Evolutionary conservation across 2,113 vertebrate species (phyloP), one percentile per base, ranked within the genome.

Genomic region (Epinephelus cyanopodus): DNA sequence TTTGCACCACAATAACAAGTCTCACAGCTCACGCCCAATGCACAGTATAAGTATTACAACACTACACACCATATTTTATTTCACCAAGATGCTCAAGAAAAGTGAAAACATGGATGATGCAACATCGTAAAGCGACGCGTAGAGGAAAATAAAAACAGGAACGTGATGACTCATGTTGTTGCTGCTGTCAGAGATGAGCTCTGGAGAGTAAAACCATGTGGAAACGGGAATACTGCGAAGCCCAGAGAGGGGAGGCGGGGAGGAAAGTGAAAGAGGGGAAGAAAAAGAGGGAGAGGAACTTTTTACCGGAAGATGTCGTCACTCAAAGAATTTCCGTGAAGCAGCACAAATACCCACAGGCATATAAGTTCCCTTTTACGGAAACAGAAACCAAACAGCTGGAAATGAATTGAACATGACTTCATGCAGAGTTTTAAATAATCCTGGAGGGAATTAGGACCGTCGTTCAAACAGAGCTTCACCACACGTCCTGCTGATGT

Each of bases 301-400:
- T 81, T 87, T 79, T 75, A 39, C 83, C 75, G 75, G 83, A 92
- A 83, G 75, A 84, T 70, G 73, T 71, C 89, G 81, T 89, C 87
- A 90, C 54, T 33, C 2, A 0, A n/a, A 68, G 56, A 73, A 42
- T 84, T 88, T 84, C 82, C 80, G 33, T 37, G 79, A 61, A 82
- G 56, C 58, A 37, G 25, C 69, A 13, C 2, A 77, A 17, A 74
- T 57, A 12, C 60, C 42, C 6, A 14, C 17, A 3, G 64, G 27
- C 42, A 5, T 8, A 6, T 18, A 4, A 17, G 25, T 79, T 58
- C 57, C 23, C 18, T 17, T 63, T 52, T n/a, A 25, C 3, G 0
- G 37, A n/a, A 60, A 73, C 33, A 13, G 1, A 0, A 15, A 9
- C 10, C 60, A 29, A 1, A 53, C 19, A 15, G 21, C 2, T 3